A percentile compares a stretch with the other conserved stretches of the same genome.
Evolutionary conservation across 2,888 invertebrate genomes (phyloP).

Genomic region (Nemoura dubitans): DNA sequence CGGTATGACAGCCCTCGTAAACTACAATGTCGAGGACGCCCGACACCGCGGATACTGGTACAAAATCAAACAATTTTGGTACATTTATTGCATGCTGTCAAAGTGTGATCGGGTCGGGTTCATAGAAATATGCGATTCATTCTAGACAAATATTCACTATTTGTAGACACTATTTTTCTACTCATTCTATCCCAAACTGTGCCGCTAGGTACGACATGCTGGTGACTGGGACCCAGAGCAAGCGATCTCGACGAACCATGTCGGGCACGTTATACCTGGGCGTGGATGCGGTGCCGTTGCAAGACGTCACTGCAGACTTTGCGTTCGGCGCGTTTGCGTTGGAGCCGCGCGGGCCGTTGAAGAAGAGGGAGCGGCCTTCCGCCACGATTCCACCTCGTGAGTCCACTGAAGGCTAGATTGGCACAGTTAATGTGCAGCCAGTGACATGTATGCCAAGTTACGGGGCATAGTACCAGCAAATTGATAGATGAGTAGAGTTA

Average conservation of each 20-base stretch:
- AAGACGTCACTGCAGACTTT: conserved; percentile 68
- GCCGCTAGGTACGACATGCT: not conserved
- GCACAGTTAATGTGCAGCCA: too few relatives aligned
- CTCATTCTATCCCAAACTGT: too few relatives aligned
- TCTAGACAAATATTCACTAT: too few relatives aligned
- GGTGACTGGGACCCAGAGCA: not conserved
- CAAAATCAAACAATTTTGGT: too few relatives aligned
- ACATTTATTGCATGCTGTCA: too few relatives aligned
- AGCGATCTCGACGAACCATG: conserved; percentile 14
- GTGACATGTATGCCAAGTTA: too few relatives aligned
- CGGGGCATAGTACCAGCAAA: too few relatives aligned
- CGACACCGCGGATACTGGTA: conserved; percentile 76
- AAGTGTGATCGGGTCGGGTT: too few relatives aligned
- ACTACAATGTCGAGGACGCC: conserved; percentile 77
- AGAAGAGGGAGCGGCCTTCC: conserved; percentile 61
- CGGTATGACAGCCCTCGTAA: conserved; percentile 74
- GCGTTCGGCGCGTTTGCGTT: conserved; percentile 73
- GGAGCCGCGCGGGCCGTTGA: conserved; percentile 64
- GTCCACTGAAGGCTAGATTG: too few relatives aligned
- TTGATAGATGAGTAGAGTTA: too few relatives aligned
- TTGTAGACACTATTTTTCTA: too few relatives aligned
- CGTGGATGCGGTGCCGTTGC: conserved; percentile 63
- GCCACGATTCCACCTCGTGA: not conserved
- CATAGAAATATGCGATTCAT: too few relatives aligned
- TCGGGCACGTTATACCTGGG: conserved; percentile 39